A percentile compares a stretch with the other conserved stretches of the same genome.
Conservation (phyloP, 2,113 vertebrate species). For the Callorhinus ursinus region DNA sequence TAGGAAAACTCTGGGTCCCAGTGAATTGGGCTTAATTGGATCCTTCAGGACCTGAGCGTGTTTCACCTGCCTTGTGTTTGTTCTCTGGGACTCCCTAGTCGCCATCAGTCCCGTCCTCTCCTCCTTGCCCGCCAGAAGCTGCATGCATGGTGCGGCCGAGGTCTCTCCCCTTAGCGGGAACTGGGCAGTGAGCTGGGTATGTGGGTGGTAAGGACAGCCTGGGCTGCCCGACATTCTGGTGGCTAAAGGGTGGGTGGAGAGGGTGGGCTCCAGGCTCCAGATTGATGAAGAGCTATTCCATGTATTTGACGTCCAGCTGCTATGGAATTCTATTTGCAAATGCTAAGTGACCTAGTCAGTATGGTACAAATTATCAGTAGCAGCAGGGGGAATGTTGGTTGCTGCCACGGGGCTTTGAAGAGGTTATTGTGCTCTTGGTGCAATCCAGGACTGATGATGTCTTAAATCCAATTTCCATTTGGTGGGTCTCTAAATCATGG, state of each 20-base stretch:
- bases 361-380: constrained; percentile 84
- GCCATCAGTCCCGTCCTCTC: not conserved
- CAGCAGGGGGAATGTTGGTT: constrained; percentile 80
- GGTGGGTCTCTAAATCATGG: not conserved
- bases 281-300: constrained; percentile 62
- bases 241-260: constrained; percentile 53
- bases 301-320: constrained; percentile 76
- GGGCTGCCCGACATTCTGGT: constrained; percentile 21
- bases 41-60: constrained; percentile 58
- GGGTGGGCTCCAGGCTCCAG: constrained; percentile 1
- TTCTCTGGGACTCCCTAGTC: constrained; percentile 21
- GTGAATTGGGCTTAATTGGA: constrained; percentile 71
- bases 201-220: constrained; percentile 48
- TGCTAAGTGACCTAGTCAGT: constrained; percentile 83
- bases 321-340: constrained; percentile 78
- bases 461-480: constrained; percentile 44
- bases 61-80: constrained; percentile 64
- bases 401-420: constrained; percentile 69
- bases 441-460: not conserved
- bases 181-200: not conserved
- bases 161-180: not conserved
- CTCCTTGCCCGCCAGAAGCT: not conserved
- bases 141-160: not conserved
- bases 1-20: constrained; percentile 71
- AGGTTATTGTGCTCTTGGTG: constrained; percentile 68